Evolutionary conservation across 2,888 invertebrate species (phyloP), one percentile per base, ranked within the genome.

Genomic region (Spodoptera exigua): DNA sequence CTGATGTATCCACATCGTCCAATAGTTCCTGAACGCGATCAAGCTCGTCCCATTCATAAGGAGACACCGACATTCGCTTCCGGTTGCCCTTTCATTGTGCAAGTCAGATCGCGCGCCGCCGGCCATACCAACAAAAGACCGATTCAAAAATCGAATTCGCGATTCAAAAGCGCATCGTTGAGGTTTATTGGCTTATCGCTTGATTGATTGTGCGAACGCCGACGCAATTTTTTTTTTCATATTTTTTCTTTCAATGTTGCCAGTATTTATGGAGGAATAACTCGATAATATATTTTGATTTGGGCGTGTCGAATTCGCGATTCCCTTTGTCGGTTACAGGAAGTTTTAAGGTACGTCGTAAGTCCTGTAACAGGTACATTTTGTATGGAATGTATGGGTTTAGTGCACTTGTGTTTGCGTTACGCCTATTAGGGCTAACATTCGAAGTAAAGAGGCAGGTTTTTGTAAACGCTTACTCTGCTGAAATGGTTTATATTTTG

Each of bases 151-250:
- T 92, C 91, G 89, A 89, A 92, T 92, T 89, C 89, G 80, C 82
- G 85, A 92, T 92, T 92, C 92, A 94, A 93, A 94, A 93, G 94
- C 89, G 91, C 93, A 93, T 93, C 94, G 93, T 92, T 93, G 93
- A 94, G 94, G 94, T 94, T 94, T 94, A 94, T 94, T 94, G 94
- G 94, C 94, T 94, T 93, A 94, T 93, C 91, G 92, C 91, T 91
- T 93, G 94, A 94, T 94, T 92, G 94, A 94, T 94, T 93, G 93
- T 92, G 92, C 92, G 93, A 93, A 93, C 87, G 76, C 82, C 80
- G 85, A 82, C 82, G 84, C 86, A 75, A 79, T 83, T 82, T 82
- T 84, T 85, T 85, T 78, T 76, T 62, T 68, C 52, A 48, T 70
- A 74, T 80, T 85, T 78, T 76, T 62, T 68, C 53, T 49, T 71